These are phyloP conservation scores for Falco columbarius DNA, from an alignment of 2,797 vertebrate genomes.

Conservation along the genomic window DNA sequence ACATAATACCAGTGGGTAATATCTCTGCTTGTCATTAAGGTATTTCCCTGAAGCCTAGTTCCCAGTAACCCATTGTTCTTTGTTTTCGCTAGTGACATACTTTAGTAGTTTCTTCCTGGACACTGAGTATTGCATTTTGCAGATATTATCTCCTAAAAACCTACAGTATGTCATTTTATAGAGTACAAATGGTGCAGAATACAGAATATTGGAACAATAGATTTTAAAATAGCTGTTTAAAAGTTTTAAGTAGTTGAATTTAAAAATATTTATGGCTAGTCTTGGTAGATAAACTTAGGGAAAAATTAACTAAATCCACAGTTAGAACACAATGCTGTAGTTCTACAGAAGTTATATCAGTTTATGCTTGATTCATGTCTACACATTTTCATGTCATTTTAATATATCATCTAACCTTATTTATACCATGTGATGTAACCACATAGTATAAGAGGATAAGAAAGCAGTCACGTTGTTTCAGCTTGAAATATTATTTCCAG, in stretches of 20 bases:
- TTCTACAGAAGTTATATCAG: neutral
- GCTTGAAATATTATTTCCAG: neutral
- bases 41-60: neutral
- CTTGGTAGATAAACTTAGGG: neutral
- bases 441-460: neutral
- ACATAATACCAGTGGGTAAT: neutral
- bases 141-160: neutral
- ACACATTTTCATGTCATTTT: neutral
- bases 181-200: neutral
- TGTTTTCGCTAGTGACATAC: neutral
- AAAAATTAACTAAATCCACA: neutral
- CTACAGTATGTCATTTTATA: neutral
- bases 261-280: neutral
- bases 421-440: neutral
- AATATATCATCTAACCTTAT: neutral
- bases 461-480: neutral
- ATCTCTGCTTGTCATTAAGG: neutral
- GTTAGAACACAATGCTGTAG: neutral
- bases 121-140: neutral
- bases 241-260: neutral
- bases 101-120: neutral
- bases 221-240: neutral
- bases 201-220: neutral
- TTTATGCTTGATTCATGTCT: neutral
- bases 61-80: neutral